A percentile compares a stretch with the other conserved stretches of the same genome.
Evolutionary conservation across 2,888 invertebrate genomes (phyloP).

Genomic region (Aplocera efformata): DNA sequence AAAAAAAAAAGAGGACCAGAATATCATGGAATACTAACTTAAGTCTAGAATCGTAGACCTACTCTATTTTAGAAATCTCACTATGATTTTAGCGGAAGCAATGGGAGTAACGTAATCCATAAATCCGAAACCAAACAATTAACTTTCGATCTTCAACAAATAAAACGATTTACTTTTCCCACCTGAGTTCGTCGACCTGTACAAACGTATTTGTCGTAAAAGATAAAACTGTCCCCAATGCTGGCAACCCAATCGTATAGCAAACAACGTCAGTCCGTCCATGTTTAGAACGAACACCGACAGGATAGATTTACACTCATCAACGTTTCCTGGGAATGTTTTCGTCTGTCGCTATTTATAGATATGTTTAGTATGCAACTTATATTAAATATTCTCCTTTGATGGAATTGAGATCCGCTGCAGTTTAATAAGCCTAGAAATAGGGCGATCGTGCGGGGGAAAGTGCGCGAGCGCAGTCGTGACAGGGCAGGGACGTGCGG

Average conservation of each 20-base stretch:
- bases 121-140: slow-evolving; percentile 8
- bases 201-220: slow-evolving; percentile 46
- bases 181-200: slow-evolving; percentile 45
- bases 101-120: slow-evolving; percentile 1
- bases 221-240: slow-evolving; percentile 55
- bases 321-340: slow-evolving; percentile 56
- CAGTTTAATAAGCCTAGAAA: slow-evolving; percentile 45
- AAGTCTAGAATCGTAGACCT: too few species aligned
- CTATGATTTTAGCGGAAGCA: not conserved
- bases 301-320: slow-evolving; percentile 48
- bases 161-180: slow-evolving; percentile 29
- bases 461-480: slow-evolving; percentile 58
- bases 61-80: too few species aligned
- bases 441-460: slow-evolving; percentile 66
- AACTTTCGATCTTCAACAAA: slow-evolving; percentile 23
- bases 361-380: slow-evolving; percentile 7
- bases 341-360: slow-evolving; percentile 11
- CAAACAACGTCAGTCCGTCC: slow-evolving; percentile 50
- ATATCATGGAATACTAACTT: too few species aligned
- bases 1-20: too few species aligned
- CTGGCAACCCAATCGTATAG: slow-evolving; percentile 46
- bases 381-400: slow-evolving; percentile 14
- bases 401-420: slow-evolving; percentile 54
- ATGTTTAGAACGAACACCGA: slow-evolving; percentile 47
- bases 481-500: slow-evolving; percentile 57